A percentile compares a stretch with the other conserved stretches of the same genome.
phyloP scores from a whole-genome alignment of 1,140 invertebrate species.

The Papilio dardanus region DNA sequence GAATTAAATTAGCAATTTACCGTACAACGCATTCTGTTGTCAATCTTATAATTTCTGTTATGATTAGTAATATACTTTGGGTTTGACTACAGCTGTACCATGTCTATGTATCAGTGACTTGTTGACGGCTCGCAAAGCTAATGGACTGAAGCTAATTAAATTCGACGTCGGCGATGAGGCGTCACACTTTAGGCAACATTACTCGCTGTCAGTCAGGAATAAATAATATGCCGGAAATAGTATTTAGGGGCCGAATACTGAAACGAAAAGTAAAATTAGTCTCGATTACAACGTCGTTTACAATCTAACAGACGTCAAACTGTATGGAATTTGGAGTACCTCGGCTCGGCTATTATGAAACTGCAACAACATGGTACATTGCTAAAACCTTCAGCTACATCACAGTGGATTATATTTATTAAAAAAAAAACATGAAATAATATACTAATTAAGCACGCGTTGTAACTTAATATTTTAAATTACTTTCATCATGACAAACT shows the following conservation, averaged over 20 bases:
- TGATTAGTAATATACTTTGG: not conserved
- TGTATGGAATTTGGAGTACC: too few species aligned
- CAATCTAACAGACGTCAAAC: too few species aligned
- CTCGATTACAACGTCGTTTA: too few species aligned
- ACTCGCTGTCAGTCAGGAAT: slow-evolving; percentile 7
- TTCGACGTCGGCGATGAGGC: slow-evolving; percentile 24
- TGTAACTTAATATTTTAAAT: too few species aligned
- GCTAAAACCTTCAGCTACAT: too few species aligned
- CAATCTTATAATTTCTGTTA: not conserved
- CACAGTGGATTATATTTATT: too few species aligned
- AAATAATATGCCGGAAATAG: slow-evolving; percentile 10
- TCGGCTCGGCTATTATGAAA: too few species aligned
- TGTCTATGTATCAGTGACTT: slow-evolving; percentile 7
- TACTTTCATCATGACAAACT: too few species aligned
- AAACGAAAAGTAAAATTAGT: not conserved
- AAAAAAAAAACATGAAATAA: too few species aligned
- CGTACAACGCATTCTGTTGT: not conserved
- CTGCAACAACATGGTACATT: too few species aligned
- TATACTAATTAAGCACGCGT: too few species aligned
- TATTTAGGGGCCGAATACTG: not conserved
- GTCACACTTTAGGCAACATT: slow-evolving; percentile 28
- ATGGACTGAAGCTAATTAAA: slow-evolving; percentile 29
- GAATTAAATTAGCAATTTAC: not conserved
- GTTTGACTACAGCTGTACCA: too few species aligned
- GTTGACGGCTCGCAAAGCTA: slow-evolving; percentile 13